Conservation (phyloP, 2,888 invertebrate genomes). For the Caenorhabditis becei region DNA sequence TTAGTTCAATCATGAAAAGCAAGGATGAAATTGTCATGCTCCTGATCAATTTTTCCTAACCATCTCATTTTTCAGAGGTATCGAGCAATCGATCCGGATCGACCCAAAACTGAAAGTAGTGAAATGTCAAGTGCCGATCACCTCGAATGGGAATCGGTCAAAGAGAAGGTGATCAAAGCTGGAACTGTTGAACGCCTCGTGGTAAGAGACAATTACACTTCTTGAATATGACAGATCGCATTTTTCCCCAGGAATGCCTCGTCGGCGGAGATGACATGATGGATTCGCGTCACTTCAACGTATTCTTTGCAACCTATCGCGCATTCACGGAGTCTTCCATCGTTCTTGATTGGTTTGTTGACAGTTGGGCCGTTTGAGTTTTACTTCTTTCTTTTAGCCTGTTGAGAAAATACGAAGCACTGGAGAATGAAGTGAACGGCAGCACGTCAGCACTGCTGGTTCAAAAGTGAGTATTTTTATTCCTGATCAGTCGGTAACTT, state of each 20-base stretch:
- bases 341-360: constrained; percentile 72
- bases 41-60: too few species aligned
- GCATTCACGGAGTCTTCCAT: constrained; percentile 88
- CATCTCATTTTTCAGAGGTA: constrained; percentile 73
- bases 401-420: constrained; percentile 66
- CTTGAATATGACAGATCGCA: constrained; percentile 8
- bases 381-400: constrained; percentile 53
- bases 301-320: constrained; percentile 95
- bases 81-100: constrained; percentile 80
- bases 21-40: not conserved
- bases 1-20: constrained; percentile 37
- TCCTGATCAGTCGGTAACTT: not conserved
- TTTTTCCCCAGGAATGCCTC: constrained; percentile 74
- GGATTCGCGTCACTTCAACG: constrained; percentile 97
- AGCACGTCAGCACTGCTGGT: constrained; percentile 72
- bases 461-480: constrained; percentile 65
- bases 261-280: constrained; percentile 90
- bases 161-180: constrained; percentile 95
- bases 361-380: not conserved
- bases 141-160: constrained; percentile 98
- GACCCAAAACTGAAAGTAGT: constrained; percentile 61
- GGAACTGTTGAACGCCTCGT: constrained; percentile 95
- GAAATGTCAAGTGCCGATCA: constrained; percentile 84
- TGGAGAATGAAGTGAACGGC: constrained; percentile 72
- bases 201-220: constrained; percentile 83